Evolutionary conservation across 2,113 vertebrate species (phyloP).

Genomic region (Mionectes macconnelli): DNA sequence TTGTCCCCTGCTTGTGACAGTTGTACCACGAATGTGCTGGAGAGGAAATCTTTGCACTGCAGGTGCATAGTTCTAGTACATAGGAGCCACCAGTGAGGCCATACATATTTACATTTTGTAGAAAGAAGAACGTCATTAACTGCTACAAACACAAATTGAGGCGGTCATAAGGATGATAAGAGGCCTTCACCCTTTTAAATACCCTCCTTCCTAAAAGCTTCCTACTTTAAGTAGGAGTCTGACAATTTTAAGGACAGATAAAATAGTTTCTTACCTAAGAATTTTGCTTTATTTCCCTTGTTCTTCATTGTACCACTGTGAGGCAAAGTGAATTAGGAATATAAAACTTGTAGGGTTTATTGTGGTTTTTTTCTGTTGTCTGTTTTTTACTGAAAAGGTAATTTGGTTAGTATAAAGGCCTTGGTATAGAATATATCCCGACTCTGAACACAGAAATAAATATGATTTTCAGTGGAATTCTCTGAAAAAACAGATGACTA

Average conservation of each 20-base stretch:
- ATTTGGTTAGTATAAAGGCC: background rate
- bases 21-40: rapidly evolving
- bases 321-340: background rate
- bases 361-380: rapidly evolving
- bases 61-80: background rate
- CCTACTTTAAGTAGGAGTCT: background rate
- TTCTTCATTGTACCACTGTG: too few species aligned
- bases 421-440: background rate
- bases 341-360: rapidly evolving
- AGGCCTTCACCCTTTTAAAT: background rate
- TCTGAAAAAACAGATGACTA: background rate
- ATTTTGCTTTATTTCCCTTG: background rate
- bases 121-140: background rate
- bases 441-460: background rate
- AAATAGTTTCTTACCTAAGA: background rate
- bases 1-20: rapidly evolving
- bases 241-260: background rate
- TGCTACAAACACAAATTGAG: background rate
- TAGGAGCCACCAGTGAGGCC: background rate
- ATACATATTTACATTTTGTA: rapidly evolving
- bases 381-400: background rate
- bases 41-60: background rate
- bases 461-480: background rate
- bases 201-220: background rate
- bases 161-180: background rate